Evolutionary conservation across 2,113 vertebrate species (phyloP).

Genomic region (Cebus imitator): DNA sequence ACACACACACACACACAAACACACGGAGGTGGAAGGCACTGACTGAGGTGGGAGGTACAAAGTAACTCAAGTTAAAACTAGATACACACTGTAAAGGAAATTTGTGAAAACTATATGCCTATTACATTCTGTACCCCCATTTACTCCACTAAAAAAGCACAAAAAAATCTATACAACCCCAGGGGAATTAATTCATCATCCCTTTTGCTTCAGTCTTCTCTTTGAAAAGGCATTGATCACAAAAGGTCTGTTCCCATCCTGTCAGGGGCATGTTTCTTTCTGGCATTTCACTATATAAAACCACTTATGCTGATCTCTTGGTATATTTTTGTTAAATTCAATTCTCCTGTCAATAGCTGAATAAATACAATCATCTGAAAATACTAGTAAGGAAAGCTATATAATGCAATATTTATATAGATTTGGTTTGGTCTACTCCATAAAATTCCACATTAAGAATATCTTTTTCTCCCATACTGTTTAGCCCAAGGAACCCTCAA

Average conservation of each 20-base stretch:
- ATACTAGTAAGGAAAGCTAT: not conserved
- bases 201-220: not conserved
- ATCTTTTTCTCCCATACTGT: not conserved
- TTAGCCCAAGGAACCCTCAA: not conserved
- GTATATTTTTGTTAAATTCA: conserved; percentile 9
- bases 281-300: not conserved
- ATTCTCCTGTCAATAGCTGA: not conserved
- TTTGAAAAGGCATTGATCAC: not conserved
- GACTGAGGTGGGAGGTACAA: not conserved
- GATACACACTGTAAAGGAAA: not conserved
- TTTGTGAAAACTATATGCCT: not conserved
- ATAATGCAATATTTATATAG: not conserved
- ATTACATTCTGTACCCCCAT: not conserved
- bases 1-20: not conserved
- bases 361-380: not conserved
- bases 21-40: not conserved
- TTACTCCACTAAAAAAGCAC: not conserved
- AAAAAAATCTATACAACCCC: not conserved
- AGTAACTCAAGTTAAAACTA: not conserved
- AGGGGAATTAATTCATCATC: not conserved
- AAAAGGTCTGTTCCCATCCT: not conserved
- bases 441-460: not conserved
- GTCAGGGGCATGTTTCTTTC: not conserved
- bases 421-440: not conserved
- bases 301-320: not conserved